phyloP scores from a whole-genome alignment of 2,797 vertebrate species.

The Australoheros facetus region DNA sequence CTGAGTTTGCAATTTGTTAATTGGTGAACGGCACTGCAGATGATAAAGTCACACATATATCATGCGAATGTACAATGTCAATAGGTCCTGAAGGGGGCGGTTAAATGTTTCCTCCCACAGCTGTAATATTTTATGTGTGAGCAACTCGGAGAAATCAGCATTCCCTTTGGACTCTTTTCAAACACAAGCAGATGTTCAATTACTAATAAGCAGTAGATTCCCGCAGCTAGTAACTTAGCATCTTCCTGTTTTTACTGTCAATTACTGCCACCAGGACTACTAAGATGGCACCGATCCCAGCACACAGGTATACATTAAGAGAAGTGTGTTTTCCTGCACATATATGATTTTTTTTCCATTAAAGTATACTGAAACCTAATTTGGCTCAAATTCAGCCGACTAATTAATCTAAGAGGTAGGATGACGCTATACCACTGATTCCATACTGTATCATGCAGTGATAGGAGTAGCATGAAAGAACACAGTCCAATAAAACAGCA shows the following conservation, averaged over 20 bases:
- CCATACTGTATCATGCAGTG: conserved; percentile 23
- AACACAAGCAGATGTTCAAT: conserved; percentile 74
- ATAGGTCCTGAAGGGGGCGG: conserved; percentile 32
- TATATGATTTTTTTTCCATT: background rate
- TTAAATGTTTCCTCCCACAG: conserved; percentile 56
- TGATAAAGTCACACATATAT: conserved; percentile 66
- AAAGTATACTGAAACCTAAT: conserved; percentile 22
- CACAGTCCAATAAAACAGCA: conserved; percentile 69
- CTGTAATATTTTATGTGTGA: conserved; percentile 63
- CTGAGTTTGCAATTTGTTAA: conserved; percentile 69
- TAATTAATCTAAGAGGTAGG: conserved; percentile 34
- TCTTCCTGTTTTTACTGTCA: conserved; percentile 29
- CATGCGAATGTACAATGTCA: conserved; percentile 53
- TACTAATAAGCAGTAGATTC: conserved; percentile 56
- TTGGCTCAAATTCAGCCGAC: conserved; percentile 21
- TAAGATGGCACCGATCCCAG: conserved; percentile 7
- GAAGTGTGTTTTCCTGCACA: background rate
- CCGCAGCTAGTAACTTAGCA: conserved; percentile 44
- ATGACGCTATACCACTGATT: conserved; percentile 19
- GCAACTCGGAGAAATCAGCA: conserved; percentile 53
- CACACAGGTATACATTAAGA: conserved; percentile 10
- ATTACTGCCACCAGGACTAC: conserved; percentile 26
- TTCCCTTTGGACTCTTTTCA: conserved; percentile 62
- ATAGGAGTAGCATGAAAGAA: conserved; percentile 42
- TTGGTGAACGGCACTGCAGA: conserved; percentile 63